These are phyloP conservation scores for Drosophila hamatofila DNA, from an alignment of 2,888 invertebrate species.

Conservation along the genomic window DNA sequence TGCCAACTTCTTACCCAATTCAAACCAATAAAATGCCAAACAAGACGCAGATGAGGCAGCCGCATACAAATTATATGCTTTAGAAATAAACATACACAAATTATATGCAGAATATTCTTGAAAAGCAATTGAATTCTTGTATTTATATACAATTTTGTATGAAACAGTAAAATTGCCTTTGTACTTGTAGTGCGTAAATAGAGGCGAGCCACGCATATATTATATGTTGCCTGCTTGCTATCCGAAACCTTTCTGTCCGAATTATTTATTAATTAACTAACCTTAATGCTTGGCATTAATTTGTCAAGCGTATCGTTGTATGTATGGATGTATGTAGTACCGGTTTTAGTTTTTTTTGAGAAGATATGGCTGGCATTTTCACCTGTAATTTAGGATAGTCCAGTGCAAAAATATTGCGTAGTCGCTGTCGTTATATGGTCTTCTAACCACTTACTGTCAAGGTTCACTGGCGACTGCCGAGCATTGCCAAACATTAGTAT, in stretches of 20 bases:
- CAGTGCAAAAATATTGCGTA: conserved; percentile 35
- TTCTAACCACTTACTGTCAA: conserved; percentile 38
- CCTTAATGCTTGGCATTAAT: conserved; percentile 31
- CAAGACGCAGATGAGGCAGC: background rate
- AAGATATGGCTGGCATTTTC: conserved; percentile 23
- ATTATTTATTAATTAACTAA: conserved; percentile 17
- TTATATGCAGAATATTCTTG: background rate
- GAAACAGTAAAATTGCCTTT: background rate
- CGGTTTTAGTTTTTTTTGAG: conserved; percentile 22
- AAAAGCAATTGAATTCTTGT: background rate
- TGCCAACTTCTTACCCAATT: conserved; percentile 31
- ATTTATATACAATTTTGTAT: background rate
- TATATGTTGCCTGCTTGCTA: background rate
- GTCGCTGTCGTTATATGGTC: conserved; percentile 16
- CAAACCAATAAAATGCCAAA: conserved; percentile 11
- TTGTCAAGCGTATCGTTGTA: conserved; percentile 30
- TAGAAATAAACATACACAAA: conserved; percentile 26
- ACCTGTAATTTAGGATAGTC: conserved; percentile 24
- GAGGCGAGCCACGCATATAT: background rate
- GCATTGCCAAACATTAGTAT: conserved; percentile 24
- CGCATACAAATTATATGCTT: conserved; percentile 33
- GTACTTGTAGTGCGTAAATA: background rate
- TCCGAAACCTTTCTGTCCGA: conserved; percentile 16
- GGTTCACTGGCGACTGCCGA: conserved; percentile 37
- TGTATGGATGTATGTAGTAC: conserved; percentile 7